phyloP scores from a whole-genome alignment of 2,888 invertebrate genomes.

The Drosophila infuscata region DNA sequence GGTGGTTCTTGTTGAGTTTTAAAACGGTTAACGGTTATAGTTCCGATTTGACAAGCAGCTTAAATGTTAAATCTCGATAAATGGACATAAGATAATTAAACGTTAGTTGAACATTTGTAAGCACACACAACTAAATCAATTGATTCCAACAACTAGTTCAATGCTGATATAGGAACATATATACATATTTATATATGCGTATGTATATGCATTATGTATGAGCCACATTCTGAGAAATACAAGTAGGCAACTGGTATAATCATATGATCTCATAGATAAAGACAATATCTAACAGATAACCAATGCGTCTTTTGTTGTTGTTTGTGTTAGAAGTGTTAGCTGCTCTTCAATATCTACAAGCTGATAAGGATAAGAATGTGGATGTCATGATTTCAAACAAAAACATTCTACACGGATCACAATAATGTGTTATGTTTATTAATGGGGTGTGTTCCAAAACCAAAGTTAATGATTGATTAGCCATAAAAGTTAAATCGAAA shows the following conservation, averaged over 20 bases:
- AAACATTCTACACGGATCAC: neutral
- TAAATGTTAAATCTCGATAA: neutral
- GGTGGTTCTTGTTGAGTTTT: neutral
- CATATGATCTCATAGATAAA: slow-evolving; percentile 15
- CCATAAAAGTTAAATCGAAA: neutral
- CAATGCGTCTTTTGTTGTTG: neutral
- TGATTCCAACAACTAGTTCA: neutral
- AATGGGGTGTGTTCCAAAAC: too few relatives aligned
- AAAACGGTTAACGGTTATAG: neutral
- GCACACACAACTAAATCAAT: too few relatives aligned
- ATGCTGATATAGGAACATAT: neutral
- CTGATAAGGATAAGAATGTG: slow-evolving; percentile 8
- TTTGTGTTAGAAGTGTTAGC: neutral
- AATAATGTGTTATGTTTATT: neutral
- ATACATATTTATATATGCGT: too few relatives aligned
- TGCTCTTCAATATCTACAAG: slow-evolving; percentile 2
- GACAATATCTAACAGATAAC: slow-evolving; percentile 1
- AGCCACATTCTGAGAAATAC: neutral
- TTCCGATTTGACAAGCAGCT: neutral
- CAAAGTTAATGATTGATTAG: neutral
- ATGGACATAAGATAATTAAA: neutral
- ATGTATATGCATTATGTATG: neutral
- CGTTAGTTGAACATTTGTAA: neutral
- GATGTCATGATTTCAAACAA: neutral
- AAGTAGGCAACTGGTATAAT: neutral